Conservation (phyloP, 2,888 invertebrate species). For the Yponomeuta plumbellus region DNA sequence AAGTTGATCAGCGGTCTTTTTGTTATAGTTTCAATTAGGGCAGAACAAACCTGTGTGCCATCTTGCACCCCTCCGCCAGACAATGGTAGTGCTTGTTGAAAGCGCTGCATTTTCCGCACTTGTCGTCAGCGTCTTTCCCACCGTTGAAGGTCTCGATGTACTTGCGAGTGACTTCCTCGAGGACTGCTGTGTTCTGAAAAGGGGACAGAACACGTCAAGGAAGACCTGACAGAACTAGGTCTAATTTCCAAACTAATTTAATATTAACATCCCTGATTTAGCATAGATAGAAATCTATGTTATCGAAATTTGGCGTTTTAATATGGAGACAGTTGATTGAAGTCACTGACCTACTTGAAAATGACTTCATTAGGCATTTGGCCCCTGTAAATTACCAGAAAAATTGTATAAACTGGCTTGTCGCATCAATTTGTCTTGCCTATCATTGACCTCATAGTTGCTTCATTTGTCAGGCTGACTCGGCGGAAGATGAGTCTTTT, state of each 20-base stretch:
- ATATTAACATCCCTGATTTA: too few relatives aligned
- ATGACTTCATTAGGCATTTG: not conserved
- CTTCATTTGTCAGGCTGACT: too few relatives aligned
- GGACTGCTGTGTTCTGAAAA: constrained; percentile 73
- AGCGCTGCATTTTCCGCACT: constrained; percentile 73
- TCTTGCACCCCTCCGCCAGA: constrained; percentile 84
- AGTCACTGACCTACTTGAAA: too few relatives aligned
- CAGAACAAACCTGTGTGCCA: constrained; percentile 78
- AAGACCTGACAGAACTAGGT: not conserved
- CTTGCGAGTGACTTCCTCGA: constrained; percentile 73
- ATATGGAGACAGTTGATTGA: too few relatives aligned
- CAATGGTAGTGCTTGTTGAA: constrained; percentile 93
- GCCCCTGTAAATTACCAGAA: not conserved
- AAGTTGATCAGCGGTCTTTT: too few relatives aligned
- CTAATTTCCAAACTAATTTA: not conserved
- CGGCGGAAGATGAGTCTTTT: too few relatives aligned
- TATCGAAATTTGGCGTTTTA: too few relatives aligned
- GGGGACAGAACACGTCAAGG: not conserved
- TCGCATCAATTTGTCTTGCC: not conserved
- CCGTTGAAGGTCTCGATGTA: constrained; percentile 69
- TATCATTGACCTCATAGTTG: not conserved
- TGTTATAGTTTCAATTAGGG: constrained; percentile 14
- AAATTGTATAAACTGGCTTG: not conserved
- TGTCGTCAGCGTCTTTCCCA: constrained; percentile 72
- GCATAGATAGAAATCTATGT: too few relatives aligned